Evolutionary conservation across 2,113 vertebrate genomes (phyloP).

Genomic region (Onychostruthus taczanowskii): DNA sequence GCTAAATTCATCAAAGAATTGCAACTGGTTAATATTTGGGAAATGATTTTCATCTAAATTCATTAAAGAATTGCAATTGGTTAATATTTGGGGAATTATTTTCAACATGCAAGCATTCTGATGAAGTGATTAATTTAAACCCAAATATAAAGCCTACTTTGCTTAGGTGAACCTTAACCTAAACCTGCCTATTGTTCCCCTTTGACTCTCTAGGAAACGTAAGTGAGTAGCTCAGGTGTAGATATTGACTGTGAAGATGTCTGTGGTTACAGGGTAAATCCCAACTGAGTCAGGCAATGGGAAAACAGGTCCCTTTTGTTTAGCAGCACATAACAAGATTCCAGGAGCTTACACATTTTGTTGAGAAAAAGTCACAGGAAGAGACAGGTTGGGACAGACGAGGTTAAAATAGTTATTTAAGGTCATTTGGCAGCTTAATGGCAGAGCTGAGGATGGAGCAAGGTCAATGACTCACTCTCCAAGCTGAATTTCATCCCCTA

Average conservation of each 20-base stretch:
- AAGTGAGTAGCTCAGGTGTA: not conserved
- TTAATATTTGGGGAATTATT: not conserved
- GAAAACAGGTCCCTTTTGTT: not conserved
- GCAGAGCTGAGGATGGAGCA: not conserved
- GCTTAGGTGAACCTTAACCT: not conserved
- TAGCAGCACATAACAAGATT: not conserved
- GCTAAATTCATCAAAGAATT: not conserved
- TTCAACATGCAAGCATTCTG: not conserved
- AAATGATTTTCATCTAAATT: not conserved
- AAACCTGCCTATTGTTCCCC: not conserved
- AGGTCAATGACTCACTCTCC: not conserved
- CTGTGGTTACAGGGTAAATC: not conserved
- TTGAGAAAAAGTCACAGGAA: not conserved
- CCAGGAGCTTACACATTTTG: not conserved
- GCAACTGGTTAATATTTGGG: not conserved
- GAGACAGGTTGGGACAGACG: not conserved
- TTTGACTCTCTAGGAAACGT: not conserved
- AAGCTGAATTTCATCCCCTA: not conserved
- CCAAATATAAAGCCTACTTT: not conserved
- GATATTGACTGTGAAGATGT: not conserved
- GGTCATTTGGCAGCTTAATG: constrained; percentile 44
- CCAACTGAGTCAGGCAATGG: not conserved
- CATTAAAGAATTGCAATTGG: not conserved
- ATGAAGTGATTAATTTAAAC: not conserved
- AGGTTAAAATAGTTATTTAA: constrained; percentile 23